Evolutionary conservation across 2,888 invertebrate genomes (phyloP).

Genomic region (Tachina fera): DNA sequence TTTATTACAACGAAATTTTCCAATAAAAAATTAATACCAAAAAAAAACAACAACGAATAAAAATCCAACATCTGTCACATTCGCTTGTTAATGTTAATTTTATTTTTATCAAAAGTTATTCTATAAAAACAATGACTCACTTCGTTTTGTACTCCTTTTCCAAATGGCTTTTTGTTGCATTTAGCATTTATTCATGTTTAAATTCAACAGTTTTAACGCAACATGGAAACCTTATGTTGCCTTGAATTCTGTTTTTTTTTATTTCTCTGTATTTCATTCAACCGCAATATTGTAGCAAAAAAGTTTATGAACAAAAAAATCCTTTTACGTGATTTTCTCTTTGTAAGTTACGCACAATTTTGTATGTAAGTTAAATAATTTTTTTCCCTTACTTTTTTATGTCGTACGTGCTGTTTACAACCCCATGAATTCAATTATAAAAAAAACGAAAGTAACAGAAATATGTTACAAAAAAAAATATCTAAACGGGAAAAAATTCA

Average conservation of each 20-base stretch:
- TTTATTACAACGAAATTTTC: constrained; percentile 60
- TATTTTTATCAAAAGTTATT: constrained; percentile 19
- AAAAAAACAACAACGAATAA: constrained; percentile 28
- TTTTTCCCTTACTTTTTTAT: neutral
- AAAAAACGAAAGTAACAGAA: constrained; percentile 1
- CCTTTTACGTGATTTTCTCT: constrained; percentile 21
- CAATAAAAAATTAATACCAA: constrained; percentile 21
- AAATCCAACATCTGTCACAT: constrained; percentile 68
- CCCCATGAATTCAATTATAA: constrained; percentile 50
- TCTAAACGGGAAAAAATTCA: constrained; percentile 15
- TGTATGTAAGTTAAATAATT: constrained; percentile 18
- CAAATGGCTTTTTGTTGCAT: neutral
- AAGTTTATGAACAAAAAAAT: constrained; percentile 2
- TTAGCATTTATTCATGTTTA: constrained; percentile 38
- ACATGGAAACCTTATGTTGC: constrained; percentile 1
- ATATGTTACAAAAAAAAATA: neutral
- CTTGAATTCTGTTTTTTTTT: neutral
- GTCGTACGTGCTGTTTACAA: constrained; percentile 56
- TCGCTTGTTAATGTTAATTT: constrained; percentile 23
- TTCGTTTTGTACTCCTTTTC: neutral
- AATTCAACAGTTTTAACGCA: constrained; percentile 34
- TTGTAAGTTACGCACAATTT: constrained; percentile 57
- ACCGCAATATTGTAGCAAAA: constrained; percentile 52
- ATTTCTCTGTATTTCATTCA: constrained; percentile 7
- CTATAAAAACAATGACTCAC: neutral